Evolutionary conservation across 2,113 vertebrate species (phyloP).

Genomic region (Oreochromis aureus): DNA sequence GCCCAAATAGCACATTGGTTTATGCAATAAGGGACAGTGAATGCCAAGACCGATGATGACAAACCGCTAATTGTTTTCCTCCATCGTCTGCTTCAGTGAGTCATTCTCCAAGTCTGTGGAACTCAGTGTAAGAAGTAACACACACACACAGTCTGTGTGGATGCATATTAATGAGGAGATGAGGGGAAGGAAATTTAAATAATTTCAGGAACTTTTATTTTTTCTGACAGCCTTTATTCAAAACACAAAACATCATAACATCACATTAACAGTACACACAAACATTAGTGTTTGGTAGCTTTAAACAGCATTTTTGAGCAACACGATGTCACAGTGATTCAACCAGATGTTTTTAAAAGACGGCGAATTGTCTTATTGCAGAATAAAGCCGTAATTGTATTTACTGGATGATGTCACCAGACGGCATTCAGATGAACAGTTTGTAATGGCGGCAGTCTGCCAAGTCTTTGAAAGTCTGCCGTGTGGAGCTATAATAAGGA

Average conservation of each 20-base stretch:
- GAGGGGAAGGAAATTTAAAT: background rate
- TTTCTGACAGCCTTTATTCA: background rate
- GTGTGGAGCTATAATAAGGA: slow-evolving; percentile 1
- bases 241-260: background rate
- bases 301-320: background rate
- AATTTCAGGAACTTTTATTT: background rate
- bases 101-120: slow-evolving; percentile 39
- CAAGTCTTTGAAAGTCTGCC: background rate
- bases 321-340: background rate
- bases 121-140: background rate
- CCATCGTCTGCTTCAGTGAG: slow-evolving; percentile 54
- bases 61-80: slow-evolving; percentile 57
- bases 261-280: background rate
- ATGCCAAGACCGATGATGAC: slow-evolving; percentile 38
- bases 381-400: background rate
- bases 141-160: slow-evolving; percentile 2
- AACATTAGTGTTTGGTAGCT: background rate
- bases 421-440: background rate
- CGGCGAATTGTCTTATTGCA: background rate
- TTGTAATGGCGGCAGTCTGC: background rate
- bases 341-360: background rate
- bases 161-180: background rate
- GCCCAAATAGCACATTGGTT: slow-evolving; percentile 30
- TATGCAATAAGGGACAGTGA: slow-evolving; percentile 16
- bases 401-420: background rate